Conservation (phyloP, 1,140 invertebrate genomes). For the Zaprionus ghesquierei region DNA sequence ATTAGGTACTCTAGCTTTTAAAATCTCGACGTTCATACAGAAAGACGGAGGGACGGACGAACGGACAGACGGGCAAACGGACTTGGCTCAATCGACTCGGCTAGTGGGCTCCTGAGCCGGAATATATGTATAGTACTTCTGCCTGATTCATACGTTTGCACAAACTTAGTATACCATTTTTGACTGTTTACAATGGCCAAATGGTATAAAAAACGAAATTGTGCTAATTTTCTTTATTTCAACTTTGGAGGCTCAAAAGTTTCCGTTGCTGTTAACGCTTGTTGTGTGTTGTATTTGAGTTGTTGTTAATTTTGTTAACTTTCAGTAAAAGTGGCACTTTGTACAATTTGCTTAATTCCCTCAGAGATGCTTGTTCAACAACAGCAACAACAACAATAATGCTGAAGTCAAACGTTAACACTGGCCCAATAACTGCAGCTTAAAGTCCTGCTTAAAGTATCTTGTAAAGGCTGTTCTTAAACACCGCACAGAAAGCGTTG, state of each 20-base stretch:
- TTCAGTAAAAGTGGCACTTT: conserved; percentile 71
- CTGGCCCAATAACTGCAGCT: not conserved
- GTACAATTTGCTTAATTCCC: conserved; percentile 54
- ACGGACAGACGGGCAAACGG: no score
- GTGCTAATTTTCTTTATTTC: conserved; percentile 66
- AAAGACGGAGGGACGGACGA: no score
- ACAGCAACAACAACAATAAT: not conserved
- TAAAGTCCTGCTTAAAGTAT: not conserved
- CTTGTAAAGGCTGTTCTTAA: not conserved
- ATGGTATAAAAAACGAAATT: conserved; percentile 20
- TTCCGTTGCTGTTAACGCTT: conserved; percentile 17
- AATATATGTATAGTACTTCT: no score
- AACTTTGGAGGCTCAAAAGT: conserved; percentile 21
- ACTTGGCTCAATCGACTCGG: no score
- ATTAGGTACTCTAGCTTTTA: no score
- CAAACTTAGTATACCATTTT: no score
- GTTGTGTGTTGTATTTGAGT: conserved; percentile 38
- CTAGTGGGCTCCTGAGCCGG: no score
- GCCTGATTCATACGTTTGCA: no score
- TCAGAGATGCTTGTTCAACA: conserved; percentile 17
- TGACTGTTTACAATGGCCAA: no score
- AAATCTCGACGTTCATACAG: no score
- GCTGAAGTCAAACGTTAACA: not conserved
- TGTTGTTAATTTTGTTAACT: conserved; percentile 63
- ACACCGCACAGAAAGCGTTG: not conserved